Evolutionary conservation across 1,140 invertebrate species (phyloP), one percentile per base, ranked within the genome.

Genomic region (Drosophila navojoa): DNA sequence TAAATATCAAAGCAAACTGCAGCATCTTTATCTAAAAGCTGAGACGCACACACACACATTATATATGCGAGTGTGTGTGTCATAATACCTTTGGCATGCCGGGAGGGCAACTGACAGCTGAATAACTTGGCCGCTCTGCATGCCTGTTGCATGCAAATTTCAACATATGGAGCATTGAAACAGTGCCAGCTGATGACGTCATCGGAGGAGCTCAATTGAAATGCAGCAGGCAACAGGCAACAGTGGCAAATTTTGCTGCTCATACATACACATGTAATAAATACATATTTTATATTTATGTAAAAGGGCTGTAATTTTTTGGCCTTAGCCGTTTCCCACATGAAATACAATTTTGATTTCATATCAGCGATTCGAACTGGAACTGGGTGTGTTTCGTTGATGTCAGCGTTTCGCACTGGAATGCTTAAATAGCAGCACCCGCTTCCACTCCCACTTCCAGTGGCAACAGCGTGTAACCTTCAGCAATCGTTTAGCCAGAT

Each of bases 41-140:
- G 63, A 75, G 85, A 84, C 74, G 11, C 15, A 45, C 27, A 29
- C 27, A 45, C 5, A 4, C 16, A 27, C 15, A 29, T 22, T 22
- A 22, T 22, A 9, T 54, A 6, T 40, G 11, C 81, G 81, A 25
- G 54, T 58, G 11, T 89, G 79, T 86, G 77, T 86, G 82, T 86
- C 82, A 86, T 86, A 86, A 87, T 86, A 79, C 73, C 78, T 72
- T 80, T 73, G 77, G 78, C 77, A 80, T 80, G 77, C 77, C 66
- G 29, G 11, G 27, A 29, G 27, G 27, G 27, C 15, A 11, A 7
- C 25, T 27, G 25, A 32, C 40, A 29, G 50, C 53, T 29, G 19
- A 22, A 52, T 15, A 29, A 10, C 25, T 19, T 16, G 44, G 9
- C 44, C 50, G 59, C 71, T 75, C 71, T 75, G 32, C 7, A 1